Base-by-base conservation (phyloP, 2,113 vertebrate species). In the Hypomesus transpacificus region DNA sequence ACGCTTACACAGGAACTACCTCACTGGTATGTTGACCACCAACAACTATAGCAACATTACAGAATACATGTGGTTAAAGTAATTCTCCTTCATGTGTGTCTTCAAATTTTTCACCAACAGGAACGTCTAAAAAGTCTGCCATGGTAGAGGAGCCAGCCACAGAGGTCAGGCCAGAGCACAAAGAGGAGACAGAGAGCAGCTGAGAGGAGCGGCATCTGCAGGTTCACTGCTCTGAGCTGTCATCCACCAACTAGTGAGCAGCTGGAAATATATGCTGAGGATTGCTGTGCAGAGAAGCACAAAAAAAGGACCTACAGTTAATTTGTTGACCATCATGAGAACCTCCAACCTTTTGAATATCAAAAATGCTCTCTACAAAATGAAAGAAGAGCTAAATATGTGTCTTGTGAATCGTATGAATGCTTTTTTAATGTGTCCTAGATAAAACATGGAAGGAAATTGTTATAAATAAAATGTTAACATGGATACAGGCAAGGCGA, bases 1-100 rank as follows among this genome's bases (percentile, higher is more conserved):
- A 87, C 94, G 91, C 85, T 91, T 95, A 88, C 94, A 98, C 86
- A 90, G 77, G 79, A 92, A 90, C 72, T 89, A 90, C 85, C 85
- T 93, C 76, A 82, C 93, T 94, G 96, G 96, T 98, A 91, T 84
- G 86, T 4, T 50, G 57, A 50, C 14, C 14, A 53, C 22, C 66
- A 34, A 13, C 39, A 31, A 26, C 11, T 20, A 14, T 14, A 31
- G 11, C 18, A 69, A 31, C 34, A 46, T 5, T 18, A 17, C 46
- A 69, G 34, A 6, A 17, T 53, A 21, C 8, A 34, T 34, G 31
- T 34, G 14, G 22, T 22, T 28, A 22, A 24, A 61, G 14, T 26
- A 13, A 26, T 39, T 57, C 28, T 59, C 11, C 57, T 65, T 4
- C 60, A 13, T 26, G 11, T 66, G 50, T 14, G 34, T 70, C 1